Conservation (phyloP, 2,113 vertebrate species). For the Corvus hawaiiensis region DNA sequence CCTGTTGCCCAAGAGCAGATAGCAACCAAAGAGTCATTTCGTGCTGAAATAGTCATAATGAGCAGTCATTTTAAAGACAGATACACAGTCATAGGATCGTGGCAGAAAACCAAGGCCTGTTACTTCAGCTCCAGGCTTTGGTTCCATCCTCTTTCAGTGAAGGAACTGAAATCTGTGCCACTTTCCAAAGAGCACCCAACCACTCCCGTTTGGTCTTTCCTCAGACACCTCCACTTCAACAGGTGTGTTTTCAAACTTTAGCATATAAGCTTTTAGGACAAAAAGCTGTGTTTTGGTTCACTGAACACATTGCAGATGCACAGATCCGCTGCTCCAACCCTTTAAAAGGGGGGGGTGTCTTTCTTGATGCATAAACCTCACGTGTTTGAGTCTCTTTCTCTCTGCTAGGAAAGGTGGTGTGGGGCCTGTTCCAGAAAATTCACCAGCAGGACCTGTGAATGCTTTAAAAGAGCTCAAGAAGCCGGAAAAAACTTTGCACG, state of each 20-base stretch:
- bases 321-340: fast-evolving
- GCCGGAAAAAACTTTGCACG: background rate
- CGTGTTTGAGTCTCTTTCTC: background rate
- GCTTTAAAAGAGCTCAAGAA: background rate
- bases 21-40: background rate
- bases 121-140: background rate
- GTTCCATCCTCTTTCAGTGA: background rate
- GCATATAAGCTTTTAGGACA: background rate
- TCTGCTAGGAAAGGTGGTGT: background rate
- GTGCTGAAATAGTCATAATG: background rate
- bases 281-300: background rate
- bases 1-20: background rate
- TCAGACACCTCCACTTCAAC: background rate
- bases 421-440: background rate
- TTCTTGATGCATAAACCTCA: background rate
- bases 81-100: background rate
- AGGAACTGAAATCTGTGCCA: background rate
- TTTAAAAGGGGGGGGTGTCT: background rate
- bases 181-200: background rate
- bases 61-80: background rate
- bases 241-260: background rate
- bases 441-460: background rate
- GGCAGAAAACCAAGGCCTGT: background rate
- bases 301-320: background rate
- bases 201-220: background rate